Evolutionary conservation across 2,113 vertebrate genomes (phyloP).

Genomic region (Siphamia tubifer): DNA sequence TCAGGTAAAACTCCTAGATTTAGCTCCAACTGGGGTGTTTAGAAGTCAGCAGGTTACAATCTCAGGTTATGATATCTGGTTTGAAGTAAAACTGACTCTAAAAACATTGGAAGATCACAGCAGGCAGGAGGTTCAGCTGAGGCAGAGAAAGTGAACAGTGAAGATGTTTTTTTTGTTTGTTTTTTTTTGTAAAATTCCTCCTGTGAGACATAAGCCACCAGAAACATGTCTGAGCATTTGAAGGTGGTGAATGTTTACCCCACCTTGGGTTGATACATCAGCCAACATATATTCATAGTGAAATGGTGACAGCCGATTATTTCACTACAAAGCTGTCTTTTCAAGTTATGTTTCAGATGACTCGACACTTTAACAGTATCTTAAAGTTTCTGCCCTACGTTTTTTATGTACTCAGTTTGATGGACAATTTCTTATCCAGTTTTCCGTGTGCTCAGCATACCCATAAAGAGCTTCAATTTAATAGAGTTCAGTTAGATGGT

Average conservation of each 20-base stretch:
- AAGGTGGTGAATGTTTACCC: constrained; percentile 7
- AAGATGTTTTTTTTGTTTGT: constrained; percentile 2
- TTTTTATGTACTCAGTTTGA: constrained; percentile 34
- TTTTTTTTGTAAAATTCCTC: background rate
- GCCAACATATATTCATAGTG: constrained; percentile 2
- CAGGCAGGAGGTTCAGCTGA: background rate
- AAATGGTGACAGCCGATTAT: constrained; percentile 52
- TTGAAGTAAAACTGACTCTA: background rate
- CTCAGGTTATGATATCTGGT: background rate
- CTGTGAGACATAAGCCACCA: background rate
- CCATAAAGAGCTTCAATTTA: constrained; percentile 59
- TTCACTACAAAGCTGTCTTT: constrained; percentile 42
- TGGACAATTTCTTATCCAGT: constrained; percentile 63
- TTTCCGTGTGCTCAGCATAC: constrained; percentile 58
- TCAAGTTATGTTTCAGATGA: constrained; percentile 53
- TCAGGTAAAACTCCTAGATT: no score
- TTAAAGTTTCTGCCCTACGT: constrained; percentile 24
- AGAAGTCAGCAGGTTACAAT: no score
- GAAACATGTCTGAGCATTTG: background rate
- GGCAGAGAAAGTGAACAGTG: background rate
- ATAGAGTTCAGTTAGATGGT: constrained; percentile 54
- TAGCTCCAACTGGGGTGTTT: no score
- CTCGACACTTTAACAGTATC: constrained; percentile 37
- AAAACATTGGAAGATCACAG: background rate
- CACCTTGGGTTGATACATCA: constrained; percentile 17